Base-by-base conservation (phyloP, 92 coral and sea anemone genomes). In the Montipora capitata region DNA sequence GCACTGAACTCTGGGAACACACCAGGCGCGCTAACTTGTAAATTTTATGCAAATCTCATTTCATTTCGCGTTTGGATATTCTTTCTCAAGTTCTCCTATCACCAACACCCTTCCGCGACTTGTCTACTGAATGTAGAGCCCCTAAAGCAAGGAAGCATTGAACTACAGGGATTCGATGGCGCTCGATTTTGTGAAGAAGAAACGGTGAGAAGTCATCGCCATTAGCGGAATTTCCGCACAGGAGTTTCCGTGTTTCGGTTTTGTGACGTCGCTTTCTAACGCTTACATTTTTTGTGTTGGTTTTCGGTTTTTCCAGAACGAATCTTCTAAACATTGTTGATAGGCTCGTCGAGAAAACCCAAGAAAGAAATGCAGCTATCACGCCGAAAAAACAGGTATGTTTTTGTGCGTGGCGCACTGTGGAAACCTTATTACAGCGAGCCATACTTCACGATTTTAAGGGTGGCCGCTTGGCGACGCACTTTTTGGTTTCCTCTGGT, bases 11-110 rank as follows among this genome's bases (percentile, higher is more conserved):
- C 68, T 95, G 98, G 98, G 98, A 49, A 12, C 67, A 83, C 91
- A 70, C 91, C 88, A 90, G 90, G 98, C 98, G 98, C 98, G 96
- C 98, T 93, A 78, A 83, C 96, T 83, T 85, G 81, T 70, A 92
- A 92, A 78, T 84, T 89, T 90, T 93, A 95, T 95, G 98, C 96
- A 93, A 95, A 95, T 95, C 91, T 85, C 92, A 91, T 91, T 91
- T 80, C 64, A 76, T 59, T 87, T 86, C 77, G 92, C 91, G 84
- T 91, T 67, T 81, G 91, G 85, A 85, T 85, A 85, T 85, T 85
- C 89, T 85, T 66, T 77, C 89, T 77, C 64, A 64, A 40, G 57
- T 54, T 85, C 75, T 63, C 76, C 49, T 75, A 76, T 45, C 82
- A 85, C 83, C 82, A 75, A 85, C 81, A 85, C 89, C 83, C 83